A percentile compares a stretch with the other conserved stretches of the same genome.
Conservation (phyloP, 2,797 vertebrate species). For the Sebastes diaconus region DNA sequence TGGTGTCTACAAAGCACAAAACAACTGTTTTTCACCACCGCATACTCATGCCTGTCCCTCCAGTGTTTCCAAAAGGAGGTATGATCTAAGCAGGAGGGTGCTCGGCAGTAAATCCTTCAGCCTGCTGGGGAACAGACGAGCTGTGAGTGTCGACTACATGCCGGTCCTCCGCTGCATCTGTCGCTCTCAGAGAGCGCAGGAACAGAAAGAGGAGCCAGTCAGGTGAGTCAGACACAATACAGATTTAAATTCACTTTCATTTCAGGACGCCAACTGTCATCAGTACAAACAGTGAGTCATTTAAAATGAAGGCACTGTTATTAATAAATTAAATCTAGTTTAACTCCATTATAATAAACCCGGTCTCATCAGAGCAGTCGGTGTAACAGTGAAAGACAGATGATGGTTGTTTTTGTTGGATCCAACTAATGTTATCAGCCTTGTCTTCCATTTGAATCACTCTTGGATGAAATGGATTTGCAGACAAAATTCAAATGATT, state of each 20-base stretch:
- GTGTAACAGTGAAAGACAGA: not conserved
- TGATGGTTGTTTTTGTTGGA: not conserved
- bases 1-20: not conserved
- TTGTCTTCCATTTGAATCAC: not conserved
- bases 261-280: fast-evolving
- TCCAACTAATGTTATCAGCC: not conserved
- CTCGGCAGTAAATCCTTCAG: conserved; percentile 80
- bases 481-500: not conserved
- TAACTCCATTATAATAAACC: too few species aligned
- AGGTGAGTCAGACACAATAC: conserved; percentile 76
- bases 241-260: not conserved
- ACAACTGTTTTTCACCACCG: not conserved
- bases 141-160: conserved; percentile 86
- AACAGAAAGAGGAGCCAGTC: conserved; percentile 79
- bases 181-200: conserved; percentile 79
- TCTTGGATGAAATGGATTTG: not conserved
- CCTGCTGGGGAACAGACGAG: conserved; percentile 83
- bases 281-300: not conserved
- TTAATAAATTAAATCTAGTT: not conserved
- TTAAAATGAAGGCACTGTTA: not conserved
- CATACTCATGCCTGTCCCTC: conserved; percentile 7
- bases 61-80: conserved; percentile 79
- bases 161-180: conserved; percentile 89
- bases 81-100: conserved; percentile 76
- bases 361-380: not conserved